Percentiles rank a stretch among this genome's conserved stretches.
These are phyloP conservation scores for Chaetops frenatus DNA, from an alignment of 2,113 vertebrate species.

Conservation along the genomic window DNA sequence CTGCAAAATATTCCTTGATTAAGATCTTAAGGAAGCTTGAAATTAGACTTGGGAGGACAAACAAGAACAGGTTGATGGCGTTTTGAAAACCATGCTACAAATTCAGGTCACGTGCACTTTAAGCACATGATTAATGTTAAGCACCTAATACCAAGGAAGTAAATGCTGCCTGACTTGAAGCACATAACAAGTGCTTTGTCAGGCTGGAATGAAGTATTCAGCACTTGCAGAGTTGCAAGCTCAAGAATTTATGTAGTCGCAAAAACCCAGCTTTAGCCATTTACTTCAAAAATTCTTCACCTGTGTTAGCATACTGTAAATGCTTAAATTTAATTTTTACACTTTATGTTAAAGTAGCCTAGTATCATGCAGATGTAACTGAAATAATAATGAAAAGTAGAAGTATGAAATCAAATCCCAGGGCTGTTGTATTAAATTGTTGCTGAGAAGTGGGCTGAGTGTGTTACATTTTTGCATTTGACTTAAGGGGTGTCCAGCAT, in stretches of 20 bases:
- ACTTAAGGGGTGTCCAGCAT: background rate
- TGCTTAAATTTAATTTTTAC: background rate
- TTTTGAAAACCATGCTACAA: background rate
- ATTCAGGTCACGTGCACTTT: background rate
- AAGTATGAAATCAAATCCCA: background rate
- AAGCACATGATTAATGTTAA: background rate
- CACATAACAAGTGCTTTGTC: background rate
- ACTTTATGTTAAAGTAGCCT: background rate
- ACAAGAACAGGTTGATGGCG: background rate
- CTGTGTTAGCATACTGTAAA: background rate
- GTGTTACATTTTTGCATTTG: conserved; percentile 17
- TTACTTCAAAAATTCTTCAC: background rate
- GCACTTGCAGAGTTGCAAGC: background rate
- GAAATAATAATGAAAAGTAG: conserved; percentile 2
- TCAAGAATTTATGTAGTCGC: background rate
- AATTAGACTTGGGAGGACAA: background rate
- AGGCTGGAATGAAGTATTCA: background rate
- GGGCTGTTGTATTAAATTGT: background rate
- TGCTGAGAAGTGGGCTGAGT: background rate
- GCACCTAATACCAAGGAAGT: background rate
- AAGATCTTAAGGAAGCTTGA: background rate
- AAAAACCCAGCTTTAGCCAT: background rate
- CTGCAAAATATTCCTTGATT: background rate
- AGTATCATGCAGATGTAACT: background rate
- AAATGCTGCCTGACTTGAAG: background rate